These are phyloP conservation scores for Megaceryle alcyon DNA, from an alignment of 2,797 vertebrate species.

Conservation along the genomic window DNA sequence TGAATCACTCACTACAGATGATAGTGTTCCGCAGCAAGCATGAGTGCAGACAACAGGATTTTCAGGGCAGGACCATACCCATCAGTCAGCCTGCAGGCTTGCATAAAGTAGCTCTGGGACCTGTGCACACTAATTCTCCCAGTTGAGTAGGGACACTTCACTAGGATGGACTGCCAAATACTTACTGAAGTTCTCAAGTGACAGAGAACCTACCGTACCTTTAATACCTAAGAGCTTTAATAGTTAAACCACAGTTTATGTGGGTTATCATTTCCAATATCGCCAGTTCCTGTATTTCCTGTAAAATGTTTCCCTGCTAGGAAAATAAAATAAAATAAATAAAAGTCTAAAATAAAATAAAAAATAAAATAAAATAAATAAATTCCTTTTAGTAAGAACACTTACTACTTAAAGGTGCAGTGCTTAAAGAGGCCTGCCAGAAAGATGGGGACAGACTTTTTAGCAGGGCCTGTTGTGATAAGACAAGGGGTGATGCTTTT, in stretches of 20 bases:
- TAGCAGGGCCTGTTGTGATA: too few species aligned
- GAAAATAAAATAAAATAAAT: not conserved
- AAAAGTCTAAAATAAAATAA: not conserved
- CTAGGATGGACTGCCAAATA: not conserved
- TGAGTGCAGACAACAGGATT: not conserved
- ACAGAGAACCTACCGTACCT: not conserved
- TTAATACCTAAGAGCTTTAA: not conserved
- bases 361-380: too few species aligned
- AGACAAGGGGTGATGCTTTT: too few species aligned
- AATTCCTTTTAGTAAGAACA: not conserved
- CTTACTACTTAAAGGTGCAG: too few species aligned
- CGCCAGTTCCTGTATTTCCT: not conserved
- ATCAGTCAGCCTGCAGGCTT: not conserved
- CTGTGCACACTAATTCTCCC: not conserved
- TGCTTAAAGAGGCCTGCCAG: too few species aligned
- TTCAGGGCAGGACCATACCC: not conserved
- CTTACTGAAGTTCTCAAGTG: slow-evolving; percentile 33
- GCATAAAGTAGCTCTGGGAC: not conserved
- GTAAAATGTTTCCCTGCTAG: not conserved
- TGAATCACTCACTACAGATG: not conserved
- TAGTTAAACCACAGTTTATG: not conserved
- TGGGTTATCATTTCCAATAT: not conserved
- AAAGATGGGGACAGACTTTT: too few species aligned
- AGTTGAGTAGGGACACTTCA: not conserved
- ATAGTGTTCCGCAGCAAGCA: not conserved